Percentiles rank a stretch among this genome's conserved stretches.
Conservation (phyloP, 2,888 invertebrate species). For the Heliconius hortense region DNA sequence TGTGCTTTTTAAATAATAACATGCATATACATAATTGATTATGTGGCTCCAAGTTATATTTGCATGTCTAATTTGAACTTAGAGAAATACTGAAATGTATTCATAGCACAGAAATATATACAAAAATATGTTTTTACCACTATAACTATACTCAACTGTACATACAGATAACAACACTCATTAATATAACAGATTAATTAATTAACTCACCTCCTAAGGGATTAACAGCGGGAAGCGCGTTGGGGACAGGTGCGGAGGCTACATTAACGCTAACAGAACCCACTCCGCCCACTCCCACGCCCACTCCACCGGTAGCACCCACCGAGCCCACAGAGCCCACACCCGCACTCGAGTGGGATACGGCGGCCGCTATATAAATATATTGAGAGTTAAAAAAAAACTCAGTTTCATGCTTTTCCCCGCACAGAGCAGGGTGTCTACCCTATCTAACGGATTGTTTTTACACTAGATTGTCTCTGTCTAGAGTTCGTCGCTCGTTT, state of each 20-base stretch:
- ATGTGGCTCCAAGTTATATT: neutral
- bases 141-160: neutral
- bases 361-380: conserved; percentile 50
- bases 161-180: too few relatives aligned
- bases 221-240: conserved; percentile 52
- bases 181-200: too few relatives aligned
- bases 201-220: conserved; percentile 47
- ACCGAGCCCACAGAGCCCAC: conserved; percentile 46
- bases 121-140: neutral
- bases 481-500: too few relatives aligned
- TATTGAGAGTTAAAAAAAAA: conserved; percentile 7
- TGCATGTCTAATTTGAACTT: neutral
- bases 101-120: too few relatives aligned
- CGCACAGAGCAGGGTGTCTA: too few relatives aligned
- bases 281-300: conserved; percentile 45
- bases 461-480: too few relatives aligned
- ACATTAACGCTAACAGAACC: conserved; percentile 47
- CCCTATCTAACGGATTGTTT: too few relatives aligned
- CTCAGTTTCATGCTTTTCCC: too few relatives aligned
- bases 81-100: neutral
- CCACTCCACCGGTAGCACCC: conserved; percentile 45
- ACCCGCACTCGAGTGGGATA: conserved; percentile 54
- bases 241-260: conserved; percentile 47
- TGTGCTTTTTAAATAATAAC: neutral
- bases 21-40: neutral